phyloP scores from a whole-genome alignment of 2,888 invertebrate species.

The Drosophila cognata region DNA sequence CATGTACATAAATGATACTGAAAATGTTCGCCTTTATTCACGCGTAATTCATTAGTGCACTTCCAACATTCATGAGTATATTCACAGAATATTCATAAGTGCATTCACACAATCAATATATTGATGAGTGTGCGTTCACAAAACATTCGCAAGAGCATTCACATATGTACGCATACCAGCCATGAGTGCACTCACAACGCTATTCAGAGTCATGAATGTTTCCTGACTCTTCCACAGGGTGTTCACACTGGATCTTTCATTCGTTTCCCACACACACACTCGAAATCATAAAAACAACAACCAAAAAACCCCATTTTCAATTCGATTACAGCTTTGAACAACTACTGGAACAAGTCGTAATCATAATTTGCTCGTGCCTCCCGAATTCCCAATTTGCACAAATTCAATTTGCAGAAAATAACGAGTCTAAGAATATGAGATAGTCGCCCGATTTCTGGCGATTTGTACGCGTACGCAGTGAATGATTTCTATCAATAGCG shows the following conservation, averaged over 20 bases:
- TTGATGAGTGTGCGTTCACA: constrained; percentile 9
- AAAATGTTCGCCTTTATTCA: neutral
- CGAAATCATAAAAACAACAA: constrained; percentile 8
- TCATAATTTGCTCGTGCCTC: neutral
- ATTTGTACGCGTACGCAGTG: neutral
- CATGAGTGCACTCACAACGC: constrained; percentile 15
- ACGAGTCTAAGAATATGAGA: neutral
- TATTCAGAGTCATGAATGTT: neutral
- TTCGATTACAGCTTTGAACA: constrained; percentile 9
- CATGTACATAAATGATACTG: neutral
- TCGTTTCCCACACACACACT: constrained; percentile 9
- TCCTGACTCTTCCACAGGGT: neutral
- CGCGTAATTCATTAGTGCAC: constrained; percentile 38
- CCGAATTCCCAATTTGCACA: neutral
- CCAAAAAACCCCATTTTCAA: constrained; percentile 3
- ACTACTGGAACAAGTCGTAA: neutral
- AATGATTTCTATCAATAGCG: neutral
- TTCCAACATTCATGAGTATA: constrained; percentile 45
- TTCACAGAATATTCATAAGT: constrained; percentile 24
- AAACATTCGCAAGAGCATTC: constrained; percentile 10
- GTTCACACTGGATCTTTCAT: constrained; percentile 23
- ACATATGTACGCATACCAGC: constrained; percentile 1
- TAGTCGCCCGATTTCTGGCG: neutral
- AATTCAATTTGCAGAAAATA: constrained; percentile 7
- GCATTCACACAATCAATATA: constrained; percentile 19